Percentiles rank a stretch among this genome's conserved stretches.
These are phyloP conservation scores for Drosophila rellima DNA, from an alignment of 2,888 invertebrate species.

Conservation along the genomic window DNA sequence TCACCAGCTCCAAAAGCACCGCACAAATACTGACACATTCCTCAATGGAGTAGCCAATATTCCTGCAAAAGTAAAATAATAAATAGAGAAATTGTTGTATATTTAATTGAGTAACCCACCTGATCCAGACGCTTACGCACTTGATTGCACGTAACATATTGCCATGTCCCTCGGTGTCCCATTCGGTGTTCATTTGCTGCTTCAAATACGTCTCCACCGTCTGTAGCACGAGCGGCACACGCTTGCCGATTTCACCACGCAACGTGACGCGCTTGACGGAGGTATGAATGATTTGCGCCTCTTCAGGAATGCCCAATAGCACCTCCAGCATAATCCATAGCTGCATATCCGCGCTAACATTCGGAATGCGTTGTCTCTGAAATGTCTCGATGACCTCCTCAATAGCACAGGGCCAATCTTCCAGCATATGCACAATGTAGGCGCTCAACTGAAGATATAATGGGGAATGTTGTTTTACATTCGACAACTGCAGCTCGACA, in stretches of 20 bases:
- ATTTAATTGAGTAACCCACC: slow-evolving; percentile 73
- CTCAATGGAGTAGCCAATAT: slow-evolving; percentile 84
- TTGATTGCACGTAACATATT: slow-evolving; percentile 87
- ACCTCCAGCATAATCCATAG: slow-evolving; percentile 92
- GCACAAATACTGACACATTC: slow-evolving; percentile 83
- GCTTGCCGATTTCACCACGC: slow-evolving; percentile 83
- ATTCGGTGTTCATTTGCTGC: slow-evolving; percentile 79
- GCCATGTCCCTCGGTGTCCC: slow-evolving; percentile 86
- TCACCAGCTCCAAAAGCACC: slow-evolving; percentile 85
- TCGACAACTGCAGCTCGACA: neutral
- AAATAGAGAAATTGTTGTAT: neutral
- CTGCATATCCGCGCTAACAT: slow-evolving; percentile 88
- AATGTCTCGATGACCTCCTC: slow-evolving; percentile 90
- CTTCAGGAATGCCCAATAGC: slow-evolving; percentile 94
- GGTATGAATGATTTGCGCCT: slow-evolving; percentile 86
- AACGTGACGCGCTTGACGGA: slow-evolving; percentile 84
- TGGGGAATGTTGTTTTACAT: neutral
- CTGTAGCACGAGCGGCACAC: slow-evolving; percentile 82
- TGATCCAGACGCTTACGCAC: slow-evolving; percentile 89
- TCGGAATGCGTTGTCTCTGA: slow-evolving; percentile 87
- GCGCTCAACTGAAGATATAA: slow-evolving; percentile 90
- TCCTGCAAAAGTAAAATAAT: slow-evolving; percentile 54
- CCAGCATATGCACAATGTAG: slow-evolving; percentile 90
- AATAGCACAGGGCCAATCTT: slow-evolving; percentile 89
- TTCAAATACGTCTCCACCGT: slow-evolving; percentile 83